Evolutionary conservation across 2,888 invertebrate species (phyloP).

Genomic region (Zele albiditarsus): DNA sequence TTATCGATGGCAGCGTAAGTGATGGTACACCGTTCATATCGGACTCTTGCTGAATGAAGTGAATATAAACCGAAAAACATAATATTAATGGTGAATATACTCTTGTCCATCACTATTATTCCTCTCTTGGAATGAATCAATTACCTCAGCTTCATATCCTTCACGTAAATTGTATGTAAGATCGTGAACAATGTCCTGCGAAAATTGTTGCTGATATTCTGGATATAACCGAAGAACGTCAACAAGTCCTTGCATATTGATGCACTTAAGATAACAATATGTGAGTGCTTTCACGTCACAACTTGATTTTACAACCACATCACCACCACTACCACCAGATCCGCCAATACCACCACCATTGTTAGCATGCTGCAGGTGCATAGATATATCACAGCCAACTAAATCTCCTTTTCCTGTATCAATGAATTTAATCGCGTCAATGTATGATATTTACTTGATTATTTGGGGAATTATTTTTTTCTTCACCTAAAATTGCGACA

Average conservation of each 20-base stretch:
- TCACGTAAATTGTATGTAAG: slow-evolving; percentile 95
- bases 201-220: slow-evolving; percentile 95
- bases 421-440: not conserved
- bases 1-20: slow-evolving; percentile 91
- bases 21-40: slow-evolving; percentile 87
- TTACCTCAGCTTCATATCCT: slow-evolving; percentile 90
- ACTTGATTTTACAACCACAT: slow-evolving; percentile 92
- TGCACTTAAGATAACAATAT: slow-evolving; percentile 96
- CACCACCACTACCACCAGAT: slow-evolving; percentile 75
- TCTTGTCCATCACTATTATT: not conserved
- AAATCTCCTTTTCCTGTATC: slow-evolving; percentile 93
- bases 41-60: slow-evolving; percentile 77
- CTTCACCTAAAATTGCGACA: slow-evolving; percentile 93
- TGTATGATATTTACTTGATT: not conserved
- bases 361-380: slow-evolving; percentile 81
- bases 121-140: not conserved
- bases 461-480: not conserved
- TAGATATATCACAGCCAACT: slow-evolving; percentile 93
- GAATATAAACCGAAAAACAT: slow-evolving; percentile 4
- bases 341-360: slow-evolving; percentile 77
- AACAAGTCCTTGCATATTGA: slow-evolving; percentile 91
- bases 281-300: slow-evolving; percentile 96
- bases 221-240: slow-evolving; percentile 93
- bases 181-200: slow-evolving; percentile 95
- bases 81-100: not conserved